phyloP scores from a whole-genome alignment of 2,797 vertebrate species.

The Falco concolor region DNA sequence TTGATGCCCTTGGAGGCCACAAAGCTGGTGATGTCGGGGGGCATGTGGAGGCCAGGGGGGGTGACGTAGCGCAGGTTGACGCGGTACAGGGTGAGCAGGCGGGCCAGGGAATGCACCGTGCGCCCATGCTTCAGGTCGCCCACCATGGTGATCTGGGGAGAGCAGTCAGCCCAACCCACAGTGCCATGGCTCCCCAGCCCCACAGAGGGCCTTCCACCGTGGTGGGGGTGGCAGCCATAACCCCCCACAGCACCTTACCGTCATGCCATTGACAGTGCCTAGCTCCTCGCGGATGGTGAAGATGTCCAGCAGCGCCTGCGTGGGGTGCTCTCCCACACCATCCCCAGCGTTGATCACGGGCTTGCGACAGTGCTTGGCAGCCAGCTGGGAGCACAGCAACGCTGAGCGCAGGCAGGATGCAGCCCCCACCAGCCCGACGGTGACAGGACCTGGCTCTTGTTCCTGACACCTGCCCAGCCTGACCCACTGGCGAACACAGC shows the following conservation, averaged over 20 bases:
- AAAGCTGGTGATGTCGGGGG: conserved; percentile 82
- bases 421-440: fast-evolving
- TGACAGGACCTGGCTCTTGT: neutral
- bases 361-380: conserved; percentile 88
- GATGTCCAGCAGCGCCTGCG: conserved; percentile 93
- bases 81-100: conserved; percentile 92
- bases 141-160: conserved; percentile 91
- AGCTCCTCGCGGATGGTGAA: conserved; percentile 98
- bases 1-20: conserved; percentile 92
- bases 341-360: conserved; percentile 95
- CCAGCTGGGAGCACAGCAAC: conserved; percentile 69
- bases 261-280: conserved; percentile 97
- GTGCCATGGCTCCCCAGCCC: fast-evolving
- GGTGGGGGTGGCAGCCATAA: fast-evolving
- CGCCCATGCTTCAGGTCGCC: conserved; percentile 96
- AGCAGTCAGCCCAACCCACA: fast-evolving
- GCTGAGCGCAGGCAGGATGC: fast-evolving
- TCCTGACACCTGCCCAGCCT: neutral
- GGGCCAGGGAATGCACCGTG: conserved; percentile 93
- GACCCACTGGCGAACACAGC: fast-evolving
- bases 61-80: conserved; percentile 92
- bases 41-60: conserved; percentile 89
- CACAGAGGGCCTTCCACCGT: fast-evolving
- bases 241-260: conserved; percentile 68
- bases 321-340: conserved; percentile 94